These are phyloP conservation scores for Latheticus oryzae DNA, from an alignment of 2,888 invertebrate genomes.

Conservation along the genomic window DNA sequence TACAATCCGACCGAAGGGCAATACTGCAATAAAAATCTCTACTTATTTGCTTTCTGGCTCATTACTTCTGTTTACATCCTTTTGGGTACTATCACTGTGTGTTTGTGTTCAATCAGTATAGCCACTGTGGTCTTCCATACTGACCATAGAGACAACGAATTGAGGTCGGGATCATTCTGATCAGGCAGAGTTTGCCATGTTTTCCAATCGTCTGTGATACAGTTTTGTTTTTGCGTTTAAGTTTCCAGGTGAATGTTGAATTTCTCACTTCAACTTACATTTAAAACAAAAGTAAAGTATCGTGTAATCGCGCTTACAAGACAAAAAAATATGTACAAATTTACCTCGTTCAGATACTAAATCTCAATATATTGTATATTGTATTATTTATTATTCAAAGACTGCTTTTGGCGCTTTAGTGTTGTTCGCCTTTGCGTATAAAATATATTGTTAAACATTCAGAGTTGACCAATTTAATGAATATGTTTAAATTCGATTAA, in stretches of 20 bases:
- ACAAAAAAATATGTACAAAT: conserved; percentile 37
- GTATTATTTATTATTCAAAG: conserved; percentile 30
- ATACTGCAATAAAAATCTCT: conserved; percentile 76
- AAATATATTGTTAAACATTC: conserved; percentile 2
- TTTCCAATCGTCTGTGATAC: conserved; percentile 42
- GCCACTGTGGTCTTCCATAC: conserved; percentile 62
- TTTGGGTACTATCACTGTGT: conserved; percentile 67
- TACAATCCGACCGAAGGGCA: conserved; percentile 66
- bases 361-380: conserved; percentile 2
- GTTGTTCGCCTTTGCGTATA: conserved; percentile 25
- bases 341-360: conserved; percentile 20
- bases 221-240: conserved; percentile 33
- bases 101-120: conserved; percentile 70
- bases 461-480: conserved; percentile 25
- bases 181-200: conserved; percentile 32
- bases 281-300: conserved; percentile 5
- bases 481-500: conserved; percentile 9
- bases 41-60: conserved; percentile 78
- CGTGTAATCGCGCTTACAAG: conserved; percentile 22
- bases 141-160: conserved; percentile 50
- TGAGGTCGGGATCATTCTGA: conserved; percentile 34
- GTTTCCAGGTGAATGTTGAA: conserved; percentile 30
- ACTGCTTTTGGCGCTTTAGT: conserved; percentile 37
- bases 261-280: conserved; percentile 14
- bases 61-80: conserved; percentile 74